Evolutionary conservation across 1,140 invertebrate genomes (phyloP).

Genomic region (Octopus bimaculoides): DNA sequence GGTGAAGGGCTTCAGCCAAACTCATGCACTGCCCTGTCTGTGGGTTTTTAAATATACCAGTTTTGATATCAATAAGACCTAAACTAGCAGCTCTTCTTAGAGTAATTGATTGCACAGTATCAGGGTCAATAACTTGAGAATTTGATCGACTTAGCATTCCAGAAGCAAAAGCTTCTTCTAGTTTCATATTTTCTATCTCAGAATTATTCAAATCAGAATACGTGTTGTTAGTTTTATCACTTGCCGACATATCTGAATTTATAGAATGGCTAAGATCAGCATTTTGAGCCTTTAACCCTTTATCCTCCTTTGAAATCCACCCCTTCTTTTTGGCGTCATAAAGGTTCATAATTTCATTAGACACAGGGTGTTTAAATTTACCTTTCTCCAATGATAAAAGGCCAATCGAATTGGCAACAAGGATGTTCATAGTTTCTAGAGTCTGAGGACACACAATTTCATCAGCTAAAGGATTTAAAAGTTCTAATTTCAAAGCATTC

Average conservation of each 20-base stretch:
- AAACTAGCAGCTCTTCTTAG: constrained; percentile 45
- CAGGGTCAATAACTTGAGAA: constrained; percentile 50
- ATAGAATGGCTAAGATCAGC: neutral
- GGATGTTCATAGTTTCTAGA: constrained; percentile 4
- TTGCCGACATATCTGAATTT: neutral
- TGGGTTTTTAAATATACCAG: constrained; percentile 77
- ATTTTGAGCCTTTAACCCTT: neutral
- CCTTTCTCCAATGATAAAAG: constrained; percentile 1
- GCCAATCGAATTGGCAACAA: constrained; percentile 8
- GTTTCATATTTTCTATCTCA: constrained; percentile 33
- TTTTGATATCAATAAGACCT: constrained; percentile 68
- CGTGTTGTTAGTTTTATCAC: neutral
- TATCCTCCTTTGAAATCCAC: neutral
- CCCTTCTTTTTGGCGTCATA: constrained; percentile 1
- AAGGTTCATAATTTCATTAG: constrained; percentile 3
- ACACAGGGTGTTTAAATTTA: constrained; percentile 5
- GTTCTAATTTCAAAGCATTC: constrained; percentile 68
- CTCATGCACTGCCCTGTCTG: constrained; percentile 75
- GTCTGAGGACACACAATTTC: constrained; percentile 33
- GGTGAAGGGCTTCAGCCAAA: constrained; percentile 74
- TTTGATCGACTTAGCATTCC: constrained; percentile 46
- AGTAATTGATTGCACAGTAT: constrained; percentile 47
- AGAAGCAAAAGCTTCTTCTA: constrained; percentile 46
- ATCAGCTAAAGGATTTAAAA: constrained; percentile 33
- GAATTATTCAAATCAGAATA: constrained; percentile 26